phyloP scores from a whole-genome alignment of 2,797 vertebrate species.

The Leuciscus waleckii region DNA sequence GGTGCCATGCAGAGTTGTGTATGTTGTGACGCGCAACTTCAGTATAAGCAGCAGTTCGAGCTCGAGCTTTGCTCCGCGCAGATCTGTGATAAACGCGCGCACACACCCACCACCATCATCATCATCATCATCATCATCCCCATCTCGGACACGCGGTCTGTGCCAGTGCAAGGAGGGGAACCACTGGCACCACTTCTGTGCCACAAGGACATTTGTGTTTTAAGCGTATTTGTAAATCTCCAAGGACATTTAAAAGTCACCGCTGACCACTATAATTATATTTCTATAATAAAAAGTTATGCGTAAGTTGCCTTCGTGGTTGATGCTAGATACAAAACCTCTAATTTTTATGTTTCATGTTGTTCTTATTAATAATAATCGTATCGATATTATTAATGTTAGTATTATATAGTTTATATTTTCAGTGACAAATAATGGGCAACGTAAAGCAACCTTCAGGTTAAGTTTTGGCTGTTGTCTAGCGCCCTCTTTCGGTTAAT shows the following conservation, averaged over 20 bases:
- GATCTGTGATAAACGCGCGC: slow-evolving; percentile 4
- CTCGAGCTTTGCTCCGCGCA: neutral
- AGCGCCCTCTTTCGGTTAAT: slow-evolving; percentile 47
- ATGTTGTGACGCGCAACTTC: slow-evolving; percentile 11
- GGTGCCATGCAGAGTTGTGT: slow-evolving; percentile 26
- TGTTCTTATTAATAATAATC: neutral
- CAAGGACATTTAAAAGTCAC: neutral
- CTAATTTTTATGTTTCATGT: neutral
- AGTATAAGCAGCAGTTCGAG: neutral
- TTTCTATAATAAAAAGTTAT: neutral
- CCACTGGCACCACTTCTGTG: slow-evolving; percentile 9
- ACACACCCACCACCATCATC: neutral
- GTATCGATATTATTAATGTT: neutral
- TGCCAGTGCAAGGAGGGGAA: neutral
- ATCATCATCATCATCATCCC: neutral
- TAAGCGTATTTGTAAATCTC: neutral
- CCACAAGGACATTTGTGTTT: neutral
- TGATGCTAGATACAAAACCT: neutral
- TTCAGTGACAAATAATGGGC: neutral
- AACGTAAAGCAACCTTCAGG: neutral
- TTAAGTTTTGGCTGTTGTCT: slow-evolving; percentile 17
- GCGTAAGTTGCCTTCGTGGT: neutral
- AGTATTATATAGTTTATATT: neutral
- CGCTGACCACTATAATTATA: neutral
- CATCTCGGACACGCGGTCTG: neutral